These are phyloP conservation scores for Drosophila phalerata DNA, from an alignment of 2,888 invertebrate genomes.

Conservation along the genomic window DNA sequence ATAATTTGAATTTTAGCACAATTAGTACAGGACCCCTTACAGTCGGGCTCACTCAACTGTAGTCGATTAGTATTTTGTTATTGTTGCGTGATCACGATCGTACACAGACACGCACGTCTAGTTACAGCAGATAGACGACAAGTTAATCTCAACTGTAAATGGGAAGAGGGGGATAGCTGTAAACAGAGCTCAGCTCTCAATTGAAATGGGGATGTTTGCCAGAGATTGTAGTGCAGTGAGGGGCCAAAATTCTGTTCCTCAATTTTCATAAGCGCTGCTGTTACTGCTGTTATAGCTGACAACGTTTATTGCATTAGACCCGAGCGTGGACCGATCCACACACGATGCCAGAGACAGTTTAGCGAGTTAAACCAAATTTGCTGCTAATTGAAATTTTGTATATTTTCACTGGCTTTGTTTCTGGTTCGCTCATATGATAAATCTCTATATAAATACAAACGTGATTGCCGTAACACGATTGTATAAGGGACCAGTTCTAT, in stretches of 20 bases:
- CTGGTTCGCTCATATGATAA: slow-evolving; percentile 27
- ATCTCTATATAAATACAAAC: slow-evolving; percentile 24
- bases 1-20: neutral
- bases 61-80: slow-evolving; percentile 30
- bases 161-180: neutral
- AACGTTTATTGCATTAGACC: slow-evolving; percentile 50
- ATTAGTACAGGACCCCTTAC: neutral
- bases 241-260: neutral
- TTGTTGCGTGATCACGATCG: slow-evolving; percentile 60
- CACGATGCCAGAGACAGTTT: slow-evolving; percentile 54
- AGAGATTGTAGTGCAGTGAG: neutral
- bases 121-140: slow-evolving; percentile 1
- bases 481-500: slow-evolving; percentile 19
- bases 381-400: slow-evolving; percentile 58
- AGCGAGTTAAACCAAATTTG: slow-evolving; percentile 71
- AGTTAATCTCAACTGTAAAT: slow-evolving; percentile 22
- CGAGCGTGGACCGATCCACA: slow-evolving; percentile 22
- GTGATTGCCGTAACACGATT: slow-evolving; percentile 30
- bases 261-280: slow-evolving; percentile 53
- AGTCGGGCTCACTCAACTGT: neutral
- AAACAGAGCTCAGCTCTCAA: slow-evolving; percentile 8
- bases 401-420: slow-evolving; percentile 18
- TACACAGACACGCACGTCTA: slow-evolving; percentile 2
- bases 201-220: slow-evolving; percentile 30
- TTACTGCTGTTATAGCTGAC: slow-evolving; percentile 24